Conservation (phyloP, 2,888 invertebrate genomes). For the Miltochrista miniata region DNA sequence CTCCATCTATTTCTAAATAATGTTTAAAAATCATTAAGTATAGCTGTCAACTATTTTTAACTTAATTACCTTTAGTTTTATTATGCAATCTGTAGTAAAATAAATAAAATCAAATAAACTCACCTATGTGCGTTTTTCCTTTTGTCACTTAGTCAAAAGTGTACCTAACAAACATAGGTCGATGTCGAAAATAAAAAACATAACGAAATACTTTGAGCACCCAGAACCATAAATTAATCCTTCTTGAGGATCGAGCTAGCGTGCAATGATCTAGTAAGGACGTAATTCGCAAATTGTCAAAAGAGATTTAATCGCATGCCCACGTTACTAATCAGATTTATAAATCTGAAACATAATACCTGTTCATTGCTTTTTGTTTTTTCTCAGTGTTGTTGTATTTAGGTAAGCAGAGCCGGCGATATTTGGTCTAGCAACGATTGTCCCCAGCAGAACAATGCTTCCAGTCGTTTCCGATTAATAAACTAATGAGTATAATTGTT, state of each 20-base stretch:
- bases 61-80: too few relatives aligned
- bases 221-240: too few relatives aligned
- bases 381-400: constrained; percentile 57
- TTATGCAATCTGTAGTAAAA: too few relatives aligned
- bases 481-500: constrained; percentile 76
- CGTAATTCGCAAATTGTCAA: background rate
- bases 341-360: constrained; percentile 54
- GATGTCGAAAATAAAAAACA: too few relatives aligned
- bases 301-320: background rate
- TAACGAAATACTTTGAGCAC: too few relatives aligned
- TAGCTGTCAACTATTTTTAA: too few relatives aligned
- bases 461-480: constrained; percentile 68
- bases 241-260: background rate
- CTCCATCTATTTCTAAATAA: too few relatives aligned
- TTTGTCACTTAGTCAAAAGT: too few relatives aligned
- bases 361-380: constrained; percentile 49
- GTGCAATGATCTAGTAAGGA: background rate
- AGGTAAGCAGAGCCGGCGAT: constrained; percentile 65
- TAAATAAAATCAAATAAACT: too few relatives aligned
- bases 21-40: too few relatives aligned
- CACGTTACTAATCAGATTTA: constrained; percentile 19
- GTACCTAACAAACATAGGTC: too few relatives aligned
- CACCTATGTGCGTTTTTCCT: too few relatives aligned
- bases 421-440: constrained; percentile 81
- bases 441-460: constrained; percentile 74